Conservation (phyloP, 2,797 vertebrate species). For the Halcyon badia region DNA sequence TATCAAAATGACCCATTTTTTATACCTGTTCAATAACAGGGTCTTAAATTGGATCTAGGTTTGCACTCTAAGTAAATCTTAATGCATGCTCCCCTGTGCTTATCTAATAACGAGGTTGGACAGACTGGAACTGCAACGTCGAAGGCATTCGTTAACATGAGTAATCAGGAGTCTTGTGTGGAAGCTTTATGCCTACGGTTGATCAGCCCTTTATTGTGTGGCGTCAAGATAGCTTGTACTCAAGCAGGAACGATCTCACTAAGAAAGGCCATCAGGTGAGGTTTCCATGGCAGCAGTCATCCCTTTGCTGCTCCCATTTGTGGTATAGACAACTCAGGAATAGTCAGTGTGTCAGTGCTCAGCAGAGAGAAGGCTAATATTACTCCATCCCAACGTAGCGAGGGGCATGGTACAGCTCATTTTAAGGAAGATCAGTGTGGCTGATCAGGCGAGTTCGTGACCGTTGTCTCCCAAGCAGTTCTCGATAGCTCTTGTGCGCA, state of each 20-base stretch:
- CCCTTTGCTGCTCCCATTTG: constrained; percentile 56
- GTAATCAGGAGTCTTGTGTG: constrained; percentile 65
- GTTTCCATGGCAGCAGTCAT: constrained; percentile 79
- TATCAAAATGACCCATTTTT: constrained; percentile 22
- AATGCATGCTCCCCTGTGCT: constrained; percentile 50
- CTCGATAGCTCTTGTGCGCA: background rate
- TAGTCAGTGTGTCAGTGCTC: constrained; percentile 34
- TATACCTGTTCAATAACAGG: constrained; percentile 23
- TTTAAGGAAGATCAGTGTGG: background rate
- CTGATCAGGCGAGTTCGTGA: background rate
- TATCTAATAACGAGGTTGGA: constrained; percentile 73
- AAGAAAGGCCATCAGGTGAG: constrained; percentile 75
- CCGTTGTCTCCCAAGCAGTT: background rate
- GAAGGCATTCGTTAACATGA: constrained; percentile 72
- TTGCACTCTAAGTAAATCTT: constrained; percentile 66
- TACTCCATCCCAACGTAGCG: background rate
- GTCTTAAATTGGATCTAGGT: constrained; percentile 55
- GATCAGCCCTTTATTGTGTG: constrained; percentile 47
- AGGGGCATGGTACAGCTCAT: background rate
- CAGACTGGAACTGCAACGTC: constrained; percentile 20
- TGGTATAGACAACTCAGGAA: constrained; percentile 38
- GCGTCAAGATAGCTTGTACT: constrained; percentile 38
- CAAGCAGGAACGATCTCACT: constrained; percentile 34
- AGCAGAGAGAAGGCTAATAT: constrained; percentile 18
- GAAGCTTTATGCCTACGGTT: constrained; percentile 37